Evolutionary conservation across 2,888 invertebrate genomes (phyloP), one percentile per base, ranked within the genome.

Genomic region (Leistus spinibarbis): DNA sequence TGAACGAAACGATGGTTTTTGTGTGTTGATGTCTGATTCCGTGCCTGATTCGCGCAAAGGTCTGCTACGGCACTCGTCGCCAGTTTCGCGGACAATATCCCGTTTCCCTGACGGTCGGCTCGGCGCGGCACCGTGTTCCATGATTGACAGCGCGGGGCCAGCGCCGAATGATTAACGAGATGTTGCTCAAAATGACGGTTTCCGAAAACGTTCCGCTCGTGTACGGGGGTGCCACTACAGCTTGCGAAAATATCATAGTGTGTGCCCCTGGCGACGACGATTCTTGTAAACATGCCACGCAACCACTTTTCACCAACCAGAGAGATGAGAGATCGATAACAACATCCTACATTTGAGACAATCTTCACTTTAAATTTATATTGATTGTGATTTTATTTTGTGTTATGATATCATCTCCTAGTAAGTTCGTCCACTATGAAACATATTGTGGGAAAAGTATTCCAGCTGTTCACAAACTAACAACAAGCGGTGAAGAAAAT

Each of bases 121-220:
- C 54, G 19, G 60, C 60, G 54, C 54, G 19, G 60, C 60, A 72
- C 66, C 82, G 84, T 85, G 85, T 85, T 75, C 63, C 82, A 85
- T 85, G 85, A 85, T 85, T 85, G 85, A 85, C 85, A 85, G 83
- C 81, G 80, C 82, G 65, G 84, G 84, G 84, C 82, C 82, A 82
- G 80, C 69, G 63, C 83, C 76, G 78, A 81, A 85, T 85, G 85
- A 85, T 86, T 84, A 85, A 85, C 84, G 85, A 83, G 83, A 83
- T 82, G 82, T 83, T 84, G 81, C 84, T 82, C 82, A 84, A 85
- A 85, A 85, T 84, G 85, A 84, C 84, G 84, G 83, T 84, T 84
- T 82, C 83, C 81, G 81, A 83, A 81, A 83, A 83, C 80, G 80
- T 81, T 81, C 79, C 81, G 24, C 54, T 20, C 69, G 17, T 62